These are phyloP conservation scores for Sternotherus odoratus DNA, from an alignment of 2,797 vertebrate species.

Conservation along the genomic window DNA sequence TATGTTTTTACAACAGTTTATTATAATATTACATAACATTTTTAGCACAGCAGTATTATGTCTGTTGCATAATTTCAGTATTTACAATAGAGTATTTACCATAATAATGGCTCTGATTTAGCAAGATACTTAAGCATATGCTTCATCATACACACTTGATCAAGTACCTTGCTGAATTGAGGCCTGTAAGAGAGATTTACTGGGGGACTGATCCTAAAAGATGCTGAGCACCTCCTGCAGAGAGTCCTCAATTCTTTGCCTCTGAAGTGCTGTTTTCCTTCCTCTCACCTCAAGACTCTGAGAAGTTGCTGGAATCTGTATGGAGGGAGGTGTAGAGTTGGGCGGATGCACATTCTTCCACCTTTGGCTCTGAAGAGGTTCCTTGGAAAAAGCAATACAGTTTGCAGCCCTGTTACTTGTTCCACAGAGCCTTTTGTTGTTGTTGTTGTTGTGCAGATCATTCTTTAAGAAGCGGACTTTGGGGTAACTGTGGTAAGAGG, in stretches of 20 bases:
- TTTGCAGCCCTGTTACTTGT: neutral
- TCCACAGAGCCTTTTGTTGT: neutral
- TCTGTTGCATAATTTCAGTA: neutral
- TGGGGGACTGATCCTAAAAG: neutral
- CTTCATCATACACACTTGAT: neutral
- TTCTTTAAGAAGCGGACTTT: neutral
- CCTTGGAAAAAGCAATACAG: neutral
- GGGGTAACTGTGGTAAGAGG: neutral
- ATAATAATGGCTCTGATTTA: neutral
- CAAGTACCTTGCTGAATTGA: neutral
- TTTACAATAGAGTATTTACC: constrained; percentile 3
- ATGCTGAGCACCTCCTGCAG: neutral
- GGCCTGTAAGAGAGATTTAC: neutral
- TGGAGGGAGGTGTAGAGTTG: neutral
- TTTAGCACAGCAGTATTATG: constrained; percentile 41
- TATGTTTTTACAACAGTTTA: constrained; percentile 64
- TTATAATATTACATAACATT: constrained; percentile 36
- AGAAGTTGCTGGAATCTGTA: neutral
- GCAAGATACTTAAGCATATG: neutral
- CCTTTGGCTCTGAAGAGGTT: neutral
- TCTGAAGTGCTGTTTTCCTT: neutral
- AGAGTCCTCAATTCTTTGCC: neutral
- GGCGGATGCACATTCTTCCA: neutral
- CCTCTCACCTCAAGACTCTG: neutral
- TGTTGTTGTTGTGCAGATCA: neutral